Conservation (phyloP, 1,140 invertebrate genomes). For the Atta colombica region DNA sequence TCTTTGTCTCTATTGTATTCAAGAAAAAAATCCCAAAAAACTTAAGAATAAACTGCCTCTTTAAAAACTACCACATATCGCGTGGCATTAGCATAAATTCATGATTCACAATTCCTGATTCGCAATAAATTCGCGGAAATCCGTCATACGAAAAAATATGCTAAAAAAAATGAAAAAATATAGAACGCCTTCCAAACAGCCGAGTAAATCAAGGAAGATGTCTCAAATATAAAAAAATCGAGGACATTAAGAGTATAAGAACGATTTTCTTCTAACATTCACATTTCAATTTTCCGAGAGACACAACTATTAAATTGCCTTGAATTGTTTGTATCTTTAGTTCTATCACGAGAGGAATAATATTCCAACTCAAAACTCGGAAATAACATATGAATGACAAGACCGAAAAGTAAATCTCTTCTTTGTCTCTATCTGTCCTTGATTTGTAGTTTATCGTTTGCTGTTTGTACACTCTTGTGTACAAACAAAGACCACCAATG, state of each 20-base stretch:
- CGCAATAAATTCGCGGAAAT: neutral
- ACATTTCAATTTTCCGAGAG: neutral
- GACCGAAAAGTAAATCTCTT: neutral
- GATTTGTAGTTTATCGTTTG: neutral
- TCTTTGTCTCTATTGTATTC: neutral
- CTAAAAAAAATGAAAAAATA: neutral
- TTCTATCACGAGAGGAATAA: neutral
- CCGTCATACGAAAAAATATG: neutral
- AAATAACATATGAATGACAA: neutral
- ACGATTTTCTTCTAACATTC: neutral
- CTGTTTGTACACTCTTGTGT: no score
- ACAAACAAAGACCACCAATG: neutral
- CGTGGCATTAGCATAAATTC: neutral
- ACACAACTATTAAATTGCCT: neutral
- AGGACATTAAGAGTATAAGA: neutral
- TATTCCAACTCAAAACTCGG: neutral
- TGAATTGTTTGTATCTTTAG: neutral
- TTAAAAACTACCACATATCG: neutral
- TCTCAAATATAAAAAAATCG: neutral
- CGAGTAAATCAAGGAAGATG: neutral
- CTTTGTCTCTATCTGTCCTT: neutral
- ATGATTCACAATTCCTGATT: neutral
- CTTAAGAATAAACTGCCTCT: neutral
- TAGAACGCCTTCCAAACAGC: neutral
- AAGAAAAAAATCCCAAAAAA: neutral